Evolutionary conservation across 53 echinoderm and acorn worm genomes (phyloP).

Genomic region (Zoroaster sp.): DNA sequence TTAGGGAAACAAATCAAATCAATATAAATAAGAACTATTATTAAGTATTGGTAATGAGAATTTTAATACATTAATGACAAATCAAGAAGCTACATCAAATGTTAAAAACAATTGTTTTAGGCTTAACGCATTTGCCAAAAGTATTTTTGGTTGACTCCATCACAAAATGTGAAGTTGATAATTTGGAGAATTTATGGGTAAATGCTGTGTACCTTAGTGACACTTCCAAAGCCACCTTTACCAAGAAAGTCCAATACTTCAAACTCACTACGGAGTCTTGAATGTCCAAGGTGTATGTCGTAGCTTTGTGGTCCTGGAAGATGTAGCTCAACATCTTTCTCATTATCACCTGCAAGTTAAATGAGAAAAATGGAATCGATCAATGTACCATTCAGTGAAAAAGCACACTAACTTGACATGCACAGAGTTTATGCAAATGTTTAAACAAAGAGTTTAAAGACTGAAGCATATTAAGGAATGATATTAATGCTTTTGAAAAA

Average conservation of each 20-base stretch:
- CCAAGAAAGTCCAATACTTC: conserved; percentile 83
- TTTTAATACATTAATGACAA: not conserved
- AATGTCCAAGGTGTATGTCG: conserved; percentile 61
- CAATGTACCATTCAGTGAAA: too few relatives aligned
- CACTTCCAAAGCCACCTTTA: conserved; percentile 97
- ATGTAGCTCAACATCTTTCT: not conserved
- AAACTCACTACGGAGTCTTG: conserved; percentile 88
- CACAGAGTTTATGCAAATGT: too few relatives aligned
- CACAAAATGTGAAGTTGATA: not conserved
- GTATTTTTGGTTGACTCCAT: too few relatives aligned
- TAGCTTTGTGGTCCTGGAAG: conserved; percentile 25
- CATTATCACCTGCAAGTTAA: not conserved
- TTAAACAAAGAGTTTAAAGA: too few relatives aligned
- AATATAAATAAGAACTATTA: too few relatives aligned
- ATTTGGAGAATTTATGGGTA: not conserved
- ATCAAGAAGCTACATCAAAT: not conserved
- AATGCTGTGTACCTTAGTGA: conserved; percentile 75
- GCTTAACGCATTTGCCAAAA: too few relatives aligned
- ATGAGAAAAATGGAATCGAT: too few relatives aligned
- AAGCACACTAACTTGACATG: too few relatives aligned
- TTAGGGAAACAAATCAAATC: too few relatives aligned
- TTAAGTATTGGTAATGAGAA: too few relatives aligned
- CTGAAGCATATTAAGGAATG: too few relatives aligned
- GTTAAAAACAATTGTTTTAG: not conserved
- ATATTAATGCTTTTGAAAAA: too few relatives aligned